phyloP scores from a whole-genome alignment of 1,140 invertebrate species.

The Ladona fulva region DNA sequence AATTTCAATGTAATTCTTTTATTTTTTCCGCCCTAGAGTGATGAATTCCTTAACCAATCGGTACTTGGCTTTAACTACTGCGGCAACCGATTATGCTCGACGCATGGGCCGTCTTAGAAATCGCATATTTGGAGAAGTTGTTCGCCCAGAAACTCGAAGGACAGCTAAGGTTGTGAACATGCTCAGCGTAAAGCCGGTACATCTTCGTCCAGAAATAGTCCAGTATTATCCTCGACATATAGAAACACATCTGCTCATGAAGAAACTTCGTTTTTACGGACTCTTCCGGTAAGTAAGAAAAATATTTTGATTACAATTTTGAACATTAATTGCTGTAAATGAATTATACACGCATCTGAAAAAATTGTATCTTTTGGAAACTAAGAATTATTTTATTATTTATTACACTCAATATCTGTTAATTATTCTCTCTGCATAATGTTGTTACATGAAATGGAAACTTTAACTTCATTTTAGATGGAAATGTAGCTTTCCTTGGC shows the following conservation, averaged over 20 bases:
- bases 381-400: too few relatives aligned
- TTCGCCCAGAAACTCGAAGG: constrained; percentile 56
- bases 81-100: constrained; percentile 65
- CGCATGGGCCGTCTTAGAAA: constrained; percentile 81
- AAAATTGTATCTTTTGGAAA: too few relatives aligned
- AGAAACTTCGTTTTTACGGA: constrained; percentile 61
- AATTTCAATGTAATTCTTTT: too few relatives aligned
- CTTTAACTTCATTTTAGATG: too few relatives aligned
- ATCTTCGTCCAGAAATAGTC: constrained; percentile 62
- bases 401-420: too few relatives aligned
- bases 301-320: constrained; percentile 17
- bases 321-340: background rate
- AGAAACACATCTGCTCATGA: constrained; percentile 63
- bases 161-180: constrained; percentile 66
- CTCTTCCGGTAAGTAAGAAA: constrained; percentile 41
- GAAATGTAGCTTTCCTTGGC: too few relatives aligned
- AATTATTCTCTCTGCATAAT: too few relatives aligned
- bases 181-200: constrained; percentile 62
- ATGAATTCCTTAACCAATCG: constrained; percentile 35
- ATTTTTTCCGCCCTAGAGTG: too few relatives aligned
- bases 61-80: constrained; percentile 58
- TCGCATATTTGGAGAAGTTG: constrained; percentile 83
- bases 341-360: too few relatives aligned
- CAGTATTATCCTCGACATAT: constrained; percentile 80
- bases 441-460: too few relatives aligned